These are phyloP conservation scores for Amphilophus citrinellus DNA, from an alignment of 2,113 vertebrate genomes.

Conservation along the genomic window DNA sequence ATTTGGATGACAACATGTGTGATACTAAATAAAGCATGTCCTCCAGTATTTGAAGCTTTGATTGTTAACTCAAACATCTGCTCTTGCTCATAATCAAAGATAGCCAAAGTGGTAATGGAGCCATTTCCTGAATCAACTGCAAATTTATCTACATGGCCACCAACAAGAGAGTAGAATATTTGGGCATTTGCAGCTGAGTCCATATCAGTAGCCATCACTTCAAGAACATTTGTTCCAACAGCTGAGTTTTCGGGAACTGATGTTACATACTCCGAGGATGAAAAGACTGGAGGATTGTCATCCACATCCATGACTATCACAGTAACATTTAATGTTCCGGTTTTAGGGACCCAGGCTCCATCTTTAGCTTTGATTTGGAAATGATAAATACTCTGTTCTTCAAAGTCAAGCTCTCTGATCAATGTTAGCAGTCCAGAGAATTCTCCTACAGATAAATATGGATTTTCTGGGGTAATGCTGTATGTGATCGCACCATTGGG, in stretches of 20 bases:
- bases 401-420: constrained; percentile 76
- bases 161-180: constrained; percentile 75
- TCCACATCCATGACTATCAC: constrained; percentile 79
- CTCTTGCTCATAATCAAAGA: constrained; percentile 81
- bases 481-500: constrained; percentile 77
- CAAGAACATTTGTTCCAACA: constrained; percentile 66
- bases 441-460: constrained; percentile 65
- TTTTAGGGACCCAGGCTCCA: constrained; percentile 77
- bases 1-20: constrained; percentile 75
- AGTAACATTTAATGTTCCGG: constrained; percentile 67
- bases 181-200: constrained; percentile 76
- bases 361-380: constrained; percentile 75
- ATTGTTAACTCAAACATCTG: constrained; percentile 76
- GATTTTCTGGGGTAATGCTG: constrained; percentile 51
- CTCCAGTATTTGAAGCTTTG: constrained; percentile 73
- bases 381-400: constrained; percentile 57
- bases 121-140: constrained; percentile 74
- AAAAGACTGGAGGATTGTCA: constrained; percentile 81
- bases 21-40: constrained; percentile 67
- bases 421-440: constrained; percentile 76
- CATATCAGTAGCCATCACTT: constrained; percentile 69
- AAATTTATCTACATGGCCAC: constrained; percentile 75
- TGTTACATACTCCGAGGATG: constrained; percentile 52
- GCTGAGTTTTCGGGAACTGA: constrained; percentile 78
- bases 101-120: constrained; percentile 65